Evolutionary conservation across 2,888 invertebrate genomes (phyloP).

Genomic region (Leptinotarsa tumamoca): DNA sequence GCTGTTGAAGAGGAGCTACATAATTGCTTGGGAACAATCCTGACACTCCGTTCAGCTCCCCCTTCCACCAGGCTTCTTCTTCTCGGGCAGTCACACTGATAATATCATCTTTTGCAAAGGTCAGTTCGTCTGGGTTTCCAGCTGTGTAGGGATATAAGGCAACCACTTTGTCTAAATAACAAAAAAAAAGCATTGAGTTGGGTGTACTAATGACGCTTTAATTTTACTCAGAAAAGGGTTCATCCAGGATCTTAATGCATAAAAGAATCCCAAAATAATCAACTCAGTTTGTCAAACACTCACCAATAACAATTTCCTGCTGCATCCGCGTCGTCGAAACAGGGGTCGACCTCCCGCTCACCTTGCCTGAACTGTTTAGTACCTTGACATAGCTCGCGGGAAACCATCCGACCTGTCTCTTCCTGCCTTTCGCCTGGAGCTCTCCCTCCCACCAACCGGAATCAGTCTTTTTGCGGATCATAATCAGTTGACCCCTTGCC

Average conservation of each 20-base stretch:
- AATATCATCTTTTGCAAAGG: conserved; percentile 91
- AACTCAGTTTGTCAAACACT: conserved; percentile 3
- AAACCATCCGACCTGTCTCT: conserved; percentile 97
- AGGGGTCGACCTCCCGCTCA: conserved; percentile 80
- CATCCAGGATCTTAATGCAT: too few species aligned
- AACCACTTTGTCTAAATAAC: conserved; percentile 81
- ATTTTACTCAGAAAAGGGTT: too few species aligned
- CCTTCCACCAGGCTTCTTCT: conserved; percentile 98
- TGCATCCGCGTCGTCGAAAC: conserved; percentile 79
- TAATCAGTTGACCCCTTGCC: conserved; percentile 90
- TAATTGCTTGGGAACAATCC: conserved; percentile 98
- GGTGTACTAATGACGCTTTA: too few species aligned
- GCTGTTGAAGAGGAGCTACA: conserved; percentile 76
- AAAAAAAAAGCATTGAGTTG: too few species aligned
- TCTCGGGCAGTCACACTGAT: conserved; percentile 90
- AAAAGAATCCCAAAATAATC: too few species aligned
- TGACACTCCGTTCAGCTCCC: conserved; percentile 88
- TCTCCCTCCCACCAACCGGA: conserved; percentile 99
- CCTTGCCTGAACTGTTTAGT: conserved; percentile 76
- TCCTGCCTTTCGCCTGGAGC: conserved; percentile 90
- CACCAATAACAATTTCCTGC: conserved; percentile 66
- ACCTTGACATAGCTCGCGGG: conserved; percentile 97
- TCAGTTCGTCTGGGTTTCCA: conserved; percentile 94
- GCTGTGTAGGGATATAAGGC: conserved; percentile 95
- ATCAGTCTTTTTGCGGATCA: conserved; percentile 96